Evolutionary conservation across 2,113 vertebrate genomes (phyloP), one percentile per base, ranked within the genome.

Genomic region (Struthidea cinerea): DNA sequence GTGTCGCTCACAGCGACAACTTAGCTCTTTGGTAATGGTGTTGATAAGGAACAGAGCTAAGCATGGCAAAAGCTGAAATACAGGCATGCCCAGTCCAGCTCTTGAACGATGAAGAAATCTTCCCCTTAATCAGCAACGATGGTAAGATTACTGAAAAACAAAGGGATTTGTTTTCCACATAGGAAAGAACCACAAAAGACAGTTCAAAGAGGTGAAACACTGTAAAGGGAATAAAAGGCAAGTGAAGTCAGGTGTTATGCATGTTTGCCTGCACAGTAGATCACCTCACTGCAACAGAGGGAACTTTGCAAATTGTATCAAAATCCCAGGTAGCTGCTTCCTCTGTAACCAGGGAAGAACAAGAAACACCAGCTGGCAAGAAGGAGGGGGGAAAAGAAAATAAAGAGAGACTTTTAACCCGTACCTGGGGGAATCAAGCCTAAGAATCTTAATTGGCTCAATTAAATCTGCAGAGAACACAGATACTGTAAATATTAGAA

Each of bases 381-480:
- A 6, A 42, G 63, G 20, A 37, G 6, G 11, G 9, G 16, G 22
- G 2, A 1, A 59, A 42, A 63, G 49, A 50, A 49, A 61, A 19
- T 3, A 64, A 26, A 12, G 12, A 47, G n/a, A 91, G 83, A 87
- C 76, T 93, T 91, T 82, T 76, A 92, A 92, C 59, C 65, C 65
- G 57, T 50, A 95, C 81, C 89, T 95, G 44, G 9, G 90, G 89
- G 89, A 97, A 94, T 76, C 2, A 0, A 84, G 84, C 27, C 61
- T 71, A 84, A 94, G 95, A 95, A 96, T 91, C 94, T 96, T 97
- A 96, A 97, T 95, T 96, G 95, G 93, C 74, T 96, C 94, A 87
- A 92, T 95, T 96, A 95, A 96, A 93, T 92, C 96, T 83, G 57
- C 83, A 91, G 95, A 96, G 96, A 91, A 91, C 92, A 93, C 41